phyloP scores from a whole-genome alignment of 2,888 invertebrate species.

The Cataglyphis livida region DNA sequence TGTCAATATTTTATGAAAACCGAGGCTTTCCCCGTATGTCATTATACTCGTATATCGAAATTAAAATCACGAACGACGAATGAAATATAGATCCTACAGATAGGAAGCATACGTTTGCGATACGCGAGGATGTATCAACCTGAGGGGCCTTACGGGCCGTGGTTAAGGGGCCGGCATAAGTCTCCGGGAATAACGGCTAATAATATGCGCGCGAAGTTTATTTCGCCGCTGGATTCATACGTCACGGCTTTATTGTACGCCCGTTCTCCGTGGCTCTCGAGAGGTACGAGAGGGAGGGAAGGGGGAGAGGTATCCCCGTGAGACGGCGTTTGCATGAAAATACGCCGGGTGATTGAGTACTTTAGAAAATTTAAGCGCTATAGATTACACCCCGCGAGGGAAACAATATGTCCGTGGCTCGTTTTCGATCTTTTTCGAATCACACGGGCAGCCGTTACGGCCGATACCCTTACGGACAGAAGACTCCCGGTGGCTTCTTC shows the following conservation, averaged over 20 bases:
- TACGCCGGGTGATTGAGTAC: constrained; percentile 83
- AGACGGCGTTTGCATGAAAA: constrained; percentile 83
- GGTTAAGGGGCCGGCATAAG: constrained; percentile 65
- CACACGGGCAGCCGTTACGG: constrained; percentile 30
- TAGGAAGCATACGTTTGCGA: constrained; percentile 36
- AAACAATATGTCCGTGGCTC: constrained; percentile 77
- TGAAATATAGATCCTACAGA: constrained; percentile 17
- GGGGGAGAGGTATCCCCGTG: constrained; percentile 61
- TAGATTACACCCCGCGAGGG: constrained; percentile 79
- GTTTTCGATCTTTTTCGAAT: constrained; percentile 41
- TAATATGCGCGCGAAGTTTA: constrained; percentile 83
- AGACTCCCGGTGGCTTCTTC: constrained; percentile 6
- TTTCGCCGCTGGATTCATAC: constrained; percentile 83
- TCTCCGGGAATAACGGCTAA: constrained; percentile 78
- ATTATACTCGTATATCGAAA: constrained; percentile 19
- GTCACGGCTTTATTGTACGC: constrained; percentile 82
- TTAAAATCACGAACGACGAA: constrained; percentile 36
- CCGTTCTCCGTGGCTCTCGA: constrained; percentile 19
- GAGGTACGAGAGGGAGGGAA: not conserved
- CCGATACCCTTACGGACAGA: constrained; percentile 23
- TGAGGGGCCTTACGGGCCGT: constrained; percentile 50
- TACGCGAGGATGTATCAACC: constrained; percentile 58
- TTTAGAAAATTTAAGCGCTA: constrained; percentile 84
- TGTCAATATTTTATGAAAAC: constrained; percentile 16
- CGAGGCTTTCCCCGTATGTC: constrained; percentile 21